Evolutionary conservation across 2,113 vertebrate species (phyloP).

Genomic region (Orcinus orca): DNA sequence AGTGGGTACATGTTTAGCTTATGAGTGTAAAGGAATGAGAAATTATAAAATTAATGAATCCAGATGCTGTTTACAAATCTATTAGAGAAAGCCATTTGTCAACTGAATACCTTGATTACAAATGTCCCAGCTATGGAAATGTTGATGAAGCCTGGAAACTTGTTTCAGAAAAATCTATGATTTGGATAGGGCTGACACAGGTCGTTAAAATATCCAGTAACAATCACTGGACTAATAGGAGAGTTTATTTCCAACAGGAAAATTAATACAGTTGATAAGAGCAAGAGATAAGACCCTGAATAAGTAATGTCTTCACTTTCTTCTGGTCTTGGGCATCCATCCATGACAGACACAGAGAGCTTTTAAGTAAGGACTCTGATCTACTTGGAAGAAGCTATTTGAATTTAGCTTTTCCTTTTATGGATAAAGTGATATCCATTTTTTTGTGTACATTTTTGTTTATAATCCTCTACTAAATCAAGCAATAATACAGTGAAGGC

Average conservation of each 20-base stretch:
- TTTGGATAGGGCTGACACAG: neutral
- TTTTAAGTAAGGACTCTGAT: neutral
- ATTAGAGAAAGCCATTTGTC: neutral
- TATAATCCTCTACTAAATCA: neutral
- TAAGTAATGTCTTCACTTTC: neutral
- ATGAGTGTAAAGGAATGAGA: neutral
- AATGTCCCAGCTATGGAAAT: neutral
- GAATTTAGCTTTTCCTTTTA: neutral
- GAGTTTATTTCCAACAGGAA: conserved; percentile 31
- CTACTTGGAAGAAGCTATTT: neutral
- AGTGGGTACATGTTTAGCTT: neutral
- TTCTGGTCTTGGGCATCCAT: neutral
- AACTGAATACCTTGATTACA: conserved; percentile 4
- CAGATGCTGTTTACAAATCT: neutral
- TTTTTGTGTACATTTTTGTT: neutral
- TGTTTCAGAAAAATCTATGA: conserved; percentile 4
- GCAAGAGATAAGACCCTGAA: neutral
- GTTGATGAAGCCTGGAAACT: neutral
- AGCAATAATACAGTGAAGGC: neutral
- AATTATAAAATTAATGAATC: conserved; percentile 40
- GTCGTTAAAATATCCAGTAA: conserved; percentile 27
- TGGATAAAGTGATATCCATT: neutral
- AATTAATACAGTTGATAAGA: neutral
- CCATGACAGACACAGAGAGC: neutral
- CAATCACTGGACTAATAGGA: neutral